Evolutionary conservation across 2,113 vertebrate genomes (phyloP), one percentile per base, ranked within the genome.

Genomic region (Pelodiscus sinensis): DNA sequence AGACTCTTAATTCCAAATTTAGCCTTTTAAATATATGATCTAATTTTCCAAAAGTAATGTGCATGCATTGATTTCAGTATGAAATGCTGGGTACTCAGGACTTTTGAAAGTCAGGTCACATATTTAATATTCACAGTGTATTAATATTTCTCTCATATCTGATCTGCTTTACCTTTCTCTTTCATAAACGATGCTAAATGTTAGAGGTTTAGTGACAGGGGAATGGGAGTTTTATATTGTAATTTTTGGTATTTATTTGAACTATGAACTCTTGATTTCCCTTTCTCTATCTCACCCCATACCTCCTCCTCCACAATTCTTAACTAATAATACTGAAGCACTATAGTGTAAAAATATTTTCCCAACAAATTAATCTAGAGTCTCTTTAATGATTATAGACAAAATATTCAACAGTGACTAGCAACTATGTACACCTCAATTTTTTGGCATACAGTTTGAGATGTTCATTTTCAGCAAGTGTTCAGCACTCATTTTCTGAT

Each of bases 41-140:
- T 56, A 60, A 55, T 35, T 88, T 91, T 75, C 13, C 90, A 88
- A 90, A 91, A 6, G 3, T 75, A 62, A 75, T 31, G 12, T 56
- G 8, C 12, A 58, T 31, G 55, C 15, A 77, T 44, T 88, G 38
- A 27, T 81, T 95, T 91, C 0, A 0, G 3, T 77, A 44, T 85
- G 83, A 92, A 89, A 1, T 91, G 50, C 21, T 84, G 35, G 87
- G 9, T 15, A 2, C 13, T n/a, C 21, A 87, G 52, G 3, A 9
- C 27, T 77, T 81, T 95, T 38, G 21, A 44, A 58, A 87, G 90
- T 16, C 1, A 78, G 44, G 29, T 3, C 9, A 1, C 18, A 8
- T 31, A 12, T 68, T 68, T 29, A 84, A 79, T 12, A 21, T 44
- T 24, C 71, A 75, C 38, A 44, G 21, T 75, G 71, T 75, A 68